These are phyloP conservation scores for Hydropsyche betteni DNA, from an alignment of 2,888 invertebrate genomes.

Conservation along the genomic window DNA sequence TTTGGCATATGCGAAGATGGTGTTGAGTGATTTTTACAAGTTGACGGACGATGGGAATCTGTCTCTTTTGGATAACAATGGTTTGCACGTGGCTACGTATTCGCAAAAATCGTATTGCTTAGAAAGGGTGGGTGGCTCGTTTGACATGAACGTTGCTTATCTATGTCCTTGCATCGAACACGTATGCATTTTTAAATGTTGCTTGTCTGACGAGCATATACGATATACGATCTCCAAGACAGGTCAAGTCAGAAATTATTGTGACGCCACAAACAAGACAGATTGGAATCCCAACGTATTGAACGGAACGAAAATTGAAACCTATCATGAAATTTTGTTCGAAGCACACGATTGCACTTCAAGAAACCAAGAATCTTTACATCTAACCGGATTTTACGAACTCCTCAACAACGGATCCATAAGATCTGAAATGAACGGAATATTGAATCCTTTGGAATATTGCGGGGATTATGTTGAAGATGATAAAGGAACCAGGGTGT, in stretches of 20 bases:
- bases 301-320: neutral
- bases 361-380: neutral
- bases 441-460: conserved; percentile 3
- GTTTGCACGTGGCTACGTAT: conserved; percentile 32
- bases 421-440: conserved; percentile 8
- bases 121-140: conserved; percentile 35
- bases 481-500: neutral
- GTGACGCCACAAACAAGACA: neutral
- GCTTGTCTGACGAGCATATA: conserved; percentile 31
- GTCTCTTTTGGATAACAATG: conserved; percentile 30
- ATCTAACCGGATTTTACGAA: conserved; percentile 9
- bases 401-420: conserved; percentile 10
- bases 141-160: conserved; percentile 35
- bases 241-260: no score
- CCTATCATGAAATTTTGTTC: conserved; percentile 16
- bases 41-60: conserved; percentile 40
- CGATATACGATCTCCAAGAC: neutral
- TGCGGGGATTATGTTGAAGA: conserved; percentile 35
- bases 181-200: conserved; percentile 47
- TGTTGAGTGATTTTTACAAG: conserved; percentile 32
- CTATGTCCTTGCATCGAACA: conserved; percentile 47
- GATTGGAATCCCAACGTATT: conserved; percentile 14
- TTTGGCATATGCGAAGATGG: conserved; percentile 14
- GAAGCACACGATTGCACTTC: neutral
- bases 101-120: conserved; percentile 42